Evolutionary conservation across 2,888 invertebrate species (phyloP).

Genomic region (Papilio gigon): DNA sequence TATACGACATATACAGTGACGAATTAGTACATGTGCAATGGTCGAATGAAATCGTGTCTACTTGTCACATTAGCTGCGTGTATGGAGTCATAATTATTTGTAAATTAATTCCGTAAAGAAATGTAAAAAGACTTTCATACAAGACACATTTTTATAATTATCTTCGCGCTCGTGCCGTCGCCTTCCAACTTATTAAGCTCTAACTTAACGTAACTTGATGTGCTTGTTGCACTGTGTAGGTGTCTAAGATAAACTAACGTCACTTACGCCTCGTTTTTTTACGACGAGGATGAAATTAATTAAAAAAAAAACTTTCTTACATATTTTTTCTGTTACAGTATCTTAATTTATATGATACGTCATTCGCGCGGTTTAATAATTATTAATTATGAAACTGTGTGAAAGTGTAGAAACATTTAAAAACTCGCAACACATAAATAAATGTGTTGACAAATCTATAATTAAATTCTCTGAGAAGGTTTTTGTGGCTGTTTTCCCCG

Average conservation of each 20-base stretch:
- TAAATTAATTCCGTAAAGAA: no score
- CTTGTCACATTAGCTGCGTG: neutral
- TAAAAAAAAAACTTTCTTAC: no score
- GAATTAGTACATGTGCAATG: neutral
- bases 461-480: conserved; percentile 35
- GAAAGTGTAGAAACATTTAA: conserved; percentile 28
- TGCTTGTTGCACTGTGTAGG: neutral
- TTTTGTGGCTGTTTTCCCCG: conserved; percentile 26
- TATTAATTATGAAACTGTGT: conserved; percentile 11
- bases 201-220: conserved; percentile 3
- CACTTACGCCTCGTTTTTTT: neutral
- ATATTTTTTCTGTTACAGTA: no score
- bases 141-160: no score
- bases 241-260: conserved; percentile 4
- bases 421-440: conserved; percentile 16
- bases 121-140: no score
- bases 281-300: neutral
- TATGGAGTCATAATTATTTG: no score
- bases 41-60: neutral
- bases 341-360: no score
- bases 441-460: conserved; percentile 39
- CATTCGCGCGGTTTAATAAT: no score
- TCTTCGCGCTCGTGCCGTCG: neutral
- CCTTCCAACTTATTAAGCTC: neutral
- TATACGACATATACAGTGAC: neutral